Conservation (phyloP, 1,140 invertebrate species). For the Atopsyche davidsoni region DNA sequence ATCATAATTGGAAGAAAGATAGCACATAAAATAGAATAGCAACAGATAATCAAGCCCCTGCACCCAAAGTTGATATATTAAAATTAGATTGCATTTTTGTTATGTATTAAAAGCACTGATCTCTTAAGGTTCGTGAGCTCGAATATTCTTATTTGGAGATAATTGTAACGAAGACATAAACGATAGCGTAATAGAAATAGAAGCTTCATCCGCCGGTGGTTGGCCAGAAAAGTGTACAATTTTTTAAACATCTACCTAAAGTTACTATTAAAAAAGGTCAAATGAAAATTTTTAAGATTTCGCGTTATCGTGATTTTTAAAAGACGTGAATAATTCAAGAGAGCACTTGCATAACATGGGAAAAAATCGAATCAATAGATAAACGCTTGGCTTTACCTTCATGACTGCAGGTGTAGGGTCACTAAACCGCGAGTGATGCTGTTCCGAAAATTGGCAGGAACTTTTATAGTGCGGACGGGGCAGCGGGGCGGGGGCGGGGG, state of each 20-base stretch:
- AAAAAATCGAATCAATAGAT: background rate
- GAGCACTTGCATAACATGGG: background rate
- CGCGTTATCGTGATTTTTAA: background rate
- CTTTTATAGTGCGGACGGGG: conserved; percentile 23
- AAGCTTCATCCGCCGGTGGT: too few species aligned
- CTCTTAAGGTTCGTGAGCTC: too few species aligned
- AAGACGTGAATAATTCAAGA: background rate
- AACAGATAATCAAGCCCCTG: too few species aligned
- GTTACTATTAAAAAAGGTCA: conserved; percentile 1
- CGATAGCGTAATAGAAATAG: too few species aligned
- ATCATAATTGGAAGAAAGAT: too few species aligned
- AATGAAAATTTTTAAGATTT: conserved; percentile 1
- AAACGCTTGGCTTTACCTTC: conserved; percentile 21
- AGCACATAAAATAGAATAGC: too few species aligned
- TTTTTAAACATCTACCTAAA: background rate
- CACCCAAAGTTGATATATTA: too few species aligned
- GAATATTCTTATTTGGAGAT: too few species aligned
- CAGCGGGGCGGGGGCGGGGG: conserved; percentile 1
- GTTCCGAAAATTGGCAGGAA: conserved; percentile 7
- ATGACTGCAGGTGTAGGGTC: conserved; percentile 25
- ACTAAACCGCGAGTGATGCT: conserved; percentile 27
- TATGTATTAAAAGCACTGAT: too few species aligned
- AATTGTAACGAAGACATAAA: too few species aligned
- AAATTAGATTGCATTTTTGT: too few species aligned
- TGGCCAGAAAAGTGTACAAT: background rate